Evolutionary conservation across 2,888 invertebrate genomes (phyloP).

Genomic region (Agrilus mali): DNA sequence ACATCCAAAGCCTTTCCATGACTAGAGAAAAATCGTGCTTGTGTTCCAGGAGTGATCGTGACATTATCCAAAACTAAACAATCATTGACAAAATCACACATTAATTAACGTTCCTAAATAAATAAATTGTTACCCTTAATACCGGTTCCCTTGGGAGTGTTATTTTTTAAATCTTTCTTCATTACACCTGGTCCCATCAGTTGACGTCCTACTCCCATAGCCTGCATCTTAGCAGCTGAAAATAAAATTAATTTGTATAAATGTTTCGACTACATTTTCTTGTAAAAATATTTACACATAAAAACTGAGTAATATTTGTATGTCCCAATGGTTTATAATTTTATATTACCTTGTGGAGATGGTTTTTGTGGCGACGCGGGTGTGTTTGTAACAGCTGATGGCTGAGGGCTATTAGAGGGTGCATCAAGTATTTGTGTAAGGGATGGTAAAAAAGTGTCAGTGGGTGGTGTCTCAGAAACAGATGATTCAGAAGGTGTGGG

Average conservation of each 20-base stretch:
- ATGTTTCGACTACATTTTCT: neutral
- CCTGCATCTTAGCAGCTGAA: slow-evolving; percentile 21
- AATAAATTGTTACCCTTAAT: slow-evolving; percentile 13
- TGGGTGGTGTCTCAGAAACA: slow-evolving; percentile 7
- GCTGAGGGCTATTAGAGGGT: neutral
- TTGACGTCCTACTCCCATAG: slow-evolving; percentile 19
- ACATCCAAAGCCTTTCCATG: slow-evolving; percentile 25
- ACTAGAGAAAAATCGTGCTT: slow-evolving; percentile 22
- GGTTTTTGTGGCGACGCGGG: slow-evolving; percentile 3
- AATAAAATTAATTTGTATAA: slow-evolving; percentile 5
- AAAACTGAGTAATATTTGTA: neutral
- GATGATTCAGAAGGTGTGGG: slow-evolving; percentile 10
- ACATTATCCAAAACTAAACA: slow-evolving; percentile 30
- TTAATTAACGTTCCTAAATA: neutral
- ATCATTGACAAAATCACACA: neutral
- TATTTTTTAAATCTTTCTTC: no score
- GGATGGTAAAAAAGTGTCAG: slow-evolving; percentile 3
- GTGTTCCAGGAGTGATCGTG: slow-evolving; percentile 20
- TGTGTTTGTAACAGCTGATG: neutral
- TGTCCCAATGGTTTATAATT: neutral
- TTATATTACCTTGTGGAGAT: slow-evolving; percentile 3
- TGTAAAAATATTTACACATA: neutral
- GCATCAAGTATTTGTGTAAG: slow-evolving; percentile 11
- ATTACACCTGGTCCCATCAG: slow-evolving; percentile 14
- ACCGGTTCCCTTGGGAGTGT: slow-evolving; percentile 7